Base-by-base conservation (phyloP, 2,888 invertebrate species). In the Didymodactylos carnosus region DNA sequence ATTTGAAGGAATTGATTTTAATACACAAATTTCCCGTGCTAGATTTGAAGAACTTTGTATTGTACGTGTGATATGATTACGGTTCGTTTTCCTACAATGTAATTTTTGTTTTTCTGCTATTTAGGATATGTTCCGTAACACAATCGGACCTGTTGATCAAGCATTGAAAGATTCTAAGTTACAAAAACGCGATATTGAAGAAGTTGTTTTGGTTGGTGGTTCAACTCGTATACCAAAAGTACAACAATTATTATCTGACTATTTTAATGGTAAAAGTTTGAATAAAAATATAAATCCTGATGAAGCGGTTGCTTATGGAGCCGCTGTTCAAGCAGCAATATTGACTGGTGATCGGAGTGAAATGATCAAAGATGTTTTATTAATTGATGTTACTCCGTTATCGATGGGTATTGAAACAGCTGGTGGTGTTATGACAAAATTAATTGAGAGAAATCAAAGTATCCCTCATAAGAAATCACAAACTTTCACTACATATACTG, bases 161-260 rank as follows among this genome's bases (percentile, higher is more conserved):
- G 89, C 94, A 8, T 86, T 97, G 73, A 88, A 92, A 76, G 95
- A 97, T 83, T 94, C 95, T 76, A 94, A 95, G 84, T 89, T 97
- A 89, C 82, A 81, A 79, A 97, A 95, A 84, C 85, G 88, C 5
- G 88, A 88, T 79, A 89, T 97, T 85, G 91, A 82, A 77, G 86
- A 86, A 75, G 85, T 86, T 89, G 95, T 86, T 73, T 79, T 86
- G 75, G 86, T 86, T 75, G 95, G 95, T 78, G 95, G 94, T 72
- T 95, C 95, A 70, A 97, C 95, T 46, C 90, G 95, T 85, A 95
- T 97, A 80, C 97, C 95, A 73, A 95, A 94, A 85, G 91, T 97
- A 79, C 95, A 97, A 86, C 93, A 94, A 82, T 87, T 97, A 75
- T 87, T 98, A 75, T 94, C 95, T 76, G 83, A 83, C 76, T 83